phyloP scores from a whole-genome alignment of 2,888 invertebrate genomes.

The Heliconius cydno region DNA sequence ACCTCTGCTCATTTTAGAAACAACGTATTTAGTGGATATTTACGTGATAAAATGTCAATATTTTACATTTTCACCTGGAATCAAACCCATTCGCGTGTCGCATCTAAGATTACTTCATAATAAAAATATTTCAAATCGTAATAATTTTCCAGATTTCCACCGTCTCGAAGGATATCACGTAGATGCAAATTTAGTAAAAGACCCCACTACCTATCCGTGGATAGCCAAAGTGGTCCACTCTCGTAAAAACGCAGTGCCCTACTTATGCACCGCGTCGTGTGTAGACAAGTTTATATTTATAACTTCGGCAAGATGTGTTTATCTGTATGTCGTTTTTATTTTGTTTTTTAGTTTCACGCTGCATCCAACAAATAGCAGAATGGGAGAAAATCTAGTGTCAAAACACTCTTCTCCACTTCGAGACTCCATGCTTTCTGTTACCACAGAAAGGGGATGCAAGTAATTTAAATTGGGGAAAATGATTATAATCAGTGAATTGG shows the following conservation, averaged over 20 bases:
- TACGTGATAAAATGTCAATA: too few relatives aligned
- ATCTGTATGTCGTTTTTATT: slow-evolving; percentile 51
- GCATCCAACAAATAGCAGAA: too few relatives aligned
- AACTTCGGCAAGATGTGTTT: slow-evolving; percentile 65
- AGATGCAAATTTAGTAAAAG: slow-evolving; percentile 50
- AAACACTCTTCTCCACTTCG: background rate
- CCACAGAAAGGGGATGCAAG: too few relatives aligned
- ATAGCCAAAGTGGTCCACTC: slow-evolving; percentile 67
- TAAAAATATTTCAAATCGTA: background rate
- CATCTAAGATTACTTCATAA: background rate
- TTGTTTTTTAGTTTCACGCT: background rate
- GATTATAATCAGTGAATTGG: too few relatives aligned
- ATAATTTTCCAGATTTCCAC: slow-evolving; percentile 55
- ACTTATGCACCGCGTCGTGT: slow-evolving; percentile 65
- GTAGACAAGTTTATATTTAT: slow-evolving; percentile 62
- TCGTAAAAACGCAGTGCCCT: slow-evolving; percentile 47
- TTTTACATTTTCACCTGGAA: too few relatives aligned
- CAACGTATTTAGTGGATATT: too few relatives aligned
- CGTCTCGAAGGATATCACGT: slow-evolving; percentile 57
- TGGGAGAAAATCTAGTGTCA: background rate
- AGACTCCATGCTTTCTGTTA: too few relatives aligned
- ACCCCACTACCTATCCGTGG: slow-evolving; percentile 57
- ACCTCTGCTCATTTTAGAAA: too few relatives aligned
- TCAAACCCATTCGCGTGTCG: too few relatives aligned
- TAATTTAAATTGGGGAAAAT: too few relatives aligned